A percentile compares a stretch with the other conserved stretches of the same genome.
These are phyloP conservation scores for Mastomys natalensis DNA, from an alignment of 2,113 vertebrate species.

Conservation along the genomic window DNA sequence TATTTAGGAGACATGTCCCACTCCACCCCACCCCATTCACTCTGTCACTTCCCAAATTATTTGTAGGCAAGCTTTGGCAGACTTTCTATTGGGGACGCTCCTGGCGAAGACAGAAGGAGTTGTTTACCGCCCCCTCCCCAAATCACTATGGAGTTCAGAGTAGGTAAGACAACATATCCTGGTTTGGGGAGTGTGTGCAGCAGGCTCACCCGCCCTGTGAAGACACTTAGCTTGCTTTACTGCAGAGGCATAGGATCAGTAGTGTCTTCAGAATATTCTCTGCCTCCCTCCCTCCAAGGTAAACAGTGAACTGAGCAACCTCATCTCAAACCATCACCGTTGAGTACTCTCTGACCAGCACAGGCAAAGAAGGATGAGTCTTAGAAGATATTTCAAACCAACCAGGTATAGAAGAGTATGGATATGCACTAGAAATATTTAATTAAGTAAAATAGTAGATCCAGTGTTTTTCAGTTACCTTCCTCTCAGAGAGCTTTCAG, in stretches of 20 bases:
- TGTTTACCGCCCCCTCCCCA: background rate
- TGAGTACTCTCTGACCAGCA: background rate
- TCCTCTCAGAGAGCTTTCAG: background rate
- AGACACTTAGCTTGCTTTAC: background rate
- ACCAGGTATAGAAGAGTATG: background rate
- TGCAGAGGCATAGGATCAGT: background rate
- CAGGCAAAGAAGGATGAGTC: background rate
- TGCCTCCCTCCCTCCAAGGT: background rate
- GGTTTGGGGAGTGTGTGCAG: background rate
- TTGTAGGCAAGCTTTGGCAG: background rate
- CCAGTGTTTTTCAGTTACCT: background rate
- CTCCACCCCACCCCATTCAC: background rate
- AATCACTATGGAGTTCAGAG: too few species aligned
- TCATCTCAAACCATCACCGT: background rate
- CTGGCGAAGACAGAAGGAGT: background rate
- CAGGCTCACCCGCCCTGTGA: background rate
- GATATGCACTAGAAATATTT: background rate
- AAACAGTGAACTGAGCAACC: background rate
- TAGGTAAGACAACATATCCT: background rate
- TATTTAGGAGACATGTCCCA: background rate
- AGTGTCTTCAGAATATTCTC: background rate
- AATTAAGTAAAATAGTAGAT: background rate
- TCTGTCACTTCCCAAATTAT: background rate
- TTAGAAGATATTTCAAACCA: background rate
- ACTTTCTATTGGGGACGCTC: background rate